Evolutionary conservation across 2,797 vertebrate species (phyloP).

Genomic region (Cottoperca gobio): DNA sequence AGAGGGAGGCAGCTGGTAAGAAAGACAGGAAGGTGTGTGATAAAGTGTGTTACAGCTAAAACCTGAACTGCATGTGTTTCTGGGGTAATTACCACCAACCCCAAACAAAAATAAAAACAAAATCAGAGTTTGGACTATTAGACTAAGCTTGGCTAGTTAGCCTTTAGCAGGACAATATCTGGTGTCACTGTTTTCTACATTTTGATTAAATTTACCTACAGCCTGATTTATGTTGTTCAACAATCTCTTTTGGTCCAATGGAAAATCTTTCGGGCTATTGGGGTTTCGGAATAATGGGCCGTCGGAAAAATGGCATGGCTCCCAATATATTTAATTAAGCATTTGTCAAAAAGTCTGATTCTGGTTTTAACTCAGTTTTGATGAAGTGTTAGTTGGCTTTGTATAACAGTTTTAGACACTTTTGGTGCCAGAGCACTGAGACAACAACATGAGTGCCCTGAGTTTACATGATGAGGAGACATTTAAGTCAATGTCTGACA

Average conservation of each 20-base stretch:
- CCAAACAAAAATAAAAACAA: not conserved
- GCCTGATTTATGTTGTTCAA: not conserved
- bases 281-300: too few species aligned
- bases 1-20: slow-evolving; percentile 3
- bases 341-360: not conserved
- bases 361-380: not conserved
- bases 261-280: too few species aligned
- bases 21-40: not conserved
- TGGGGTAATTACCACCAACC: not conserved
- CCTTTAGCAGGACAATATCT: not conserved
- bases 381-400: not conserved
- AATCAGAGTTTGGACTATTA: not conserved
- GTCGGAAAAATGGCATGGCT: too few species aligned
- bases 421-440: not conserved
- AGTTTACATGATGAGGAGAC: slow-evolving; percentile 23
- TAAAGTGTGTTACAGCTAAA: not conserved
- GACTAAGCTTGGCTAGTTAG: not conserved
- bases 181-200: not conserved
- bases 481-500: slow-evolving; percentile 23
- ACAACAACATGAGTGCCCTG: not conserved
- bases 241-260: not conserved
- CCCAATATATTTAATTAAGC: not conserved
- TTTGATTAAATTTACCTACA: not conserved
- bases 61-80: not conserved
- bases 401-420: not conserved